Percentiles rank a stretch among this genome's conserved stretches.
Conservation (phyloP, 2,888 invertebrate genomes). For the Epsilonema sp. region DNA sequence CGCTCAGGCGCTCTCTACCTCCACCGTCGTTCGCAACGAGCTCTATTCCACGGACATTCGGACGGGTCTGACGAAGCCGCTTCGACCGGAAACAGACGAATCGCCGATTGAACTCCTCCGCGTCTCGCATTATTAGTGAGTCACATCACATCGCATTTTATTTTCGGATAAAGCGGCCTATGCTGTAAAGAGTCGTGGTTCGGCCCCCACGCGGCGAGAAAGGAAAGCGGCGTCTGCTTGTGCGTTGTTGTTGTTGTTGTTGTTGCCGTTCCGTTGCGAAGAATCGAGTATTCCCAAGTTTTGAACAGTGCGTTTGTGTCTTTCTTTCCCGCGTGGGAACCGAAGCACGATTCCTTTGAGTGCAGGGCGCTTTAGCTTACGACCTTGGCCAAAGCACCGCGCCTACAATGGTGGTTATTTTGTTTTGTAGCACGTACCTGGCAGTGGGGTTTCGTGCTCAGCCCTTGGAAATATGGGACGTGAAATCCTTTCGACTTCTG, state of each 20-base stretch:
- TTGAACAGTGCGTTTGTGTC: too few relatives aligned
- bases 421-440: constrained; percentile 22
- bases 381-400: not conserved
- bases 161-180: too few relatives aligned
- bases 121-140: constrained; percentile 23
- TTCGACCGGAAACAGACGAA: constrained; percentile 25
- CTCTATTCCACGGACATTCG: constrained; percentile 21
- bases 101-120: constrained; percentile 21
- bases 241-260: too few relatives aligned
- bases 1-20: constrained; percentile 20
- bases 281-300: too few relatives aligned
- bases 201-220: too few relatives aligned
- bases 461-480: constrained; percentile 29
- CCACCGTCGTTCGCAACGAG: constrained; percentile 24
- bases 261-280: too few relatives aligned
- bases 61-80: constrained; percentile 11
- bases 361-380: not conserved
- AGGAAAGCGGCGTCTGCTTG: too few relatives aligned
- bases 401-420: not conserved
- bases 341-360: too few relatives aligned
- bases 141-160: not conserved
- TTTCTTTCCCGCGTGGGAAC: too few relatives aligned
- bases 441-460: constrained; percentile 27
- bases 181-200: too few relatives aligned
- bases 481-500: constrained; percentile 20